phyloP scores from a whole-genome alignment of 2,113 vertebrate species.

The Crotalus horridus region DNA sequence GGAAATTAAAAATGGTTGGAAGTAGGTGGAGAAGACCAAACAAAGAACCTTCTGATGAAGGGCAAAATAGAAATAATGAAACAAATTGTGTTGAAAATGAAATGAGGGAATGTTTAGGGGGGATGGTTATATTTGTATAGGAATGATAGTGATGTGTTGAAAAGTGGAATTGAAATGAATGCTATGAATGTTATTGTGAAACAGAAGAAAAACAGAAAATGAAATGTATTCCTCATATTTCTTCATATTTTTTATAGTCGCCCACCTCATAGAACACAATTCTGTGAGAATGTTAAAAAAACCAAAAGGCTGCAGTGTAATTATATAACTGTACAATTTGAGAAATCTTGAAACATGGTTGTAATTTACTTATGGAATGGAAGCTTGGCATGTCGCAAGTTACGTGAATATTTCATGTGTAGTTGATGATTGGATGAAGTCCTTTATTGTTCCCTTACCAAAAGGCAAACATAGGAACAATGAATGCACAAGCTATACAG shows the following conservation, averaged over 20 bases:
- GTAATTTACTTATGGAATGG: not conserved
- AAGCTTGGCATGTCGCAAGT: not conserved
- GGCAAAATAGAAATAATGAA: not conserved
- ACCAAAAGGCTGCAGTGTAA: not conserved
- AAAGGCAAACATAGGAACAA: not conserved
- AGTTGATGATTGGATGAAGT: not conserved
- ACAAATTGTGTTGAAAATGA: not conserved
- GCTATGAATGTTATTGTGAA: not conserved
- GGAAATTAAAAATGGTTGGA: not conserved
- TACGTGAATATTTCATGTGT: not conserved
- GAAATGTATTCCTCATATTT: not conserved
- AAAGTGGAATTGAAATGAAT: not conserved
- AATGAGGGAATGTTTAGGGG: not conserved
- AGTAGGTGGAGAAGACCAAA: not conserved
- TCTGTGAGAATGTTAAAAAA: not conserved
- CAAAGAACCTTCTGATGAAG: not conserved
- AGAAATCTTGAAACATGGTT: not conserved
- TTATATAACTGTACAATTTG: not conserved
- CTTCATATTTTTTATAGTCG: not conserved
- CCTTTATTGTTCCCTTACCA: not conserved
- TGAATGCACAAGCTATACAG: not conserved
- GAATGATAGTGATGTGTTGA: not conserved
- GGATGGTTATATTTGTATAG: too few relatives aligned
- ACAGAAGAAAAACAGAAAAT: not conserved
- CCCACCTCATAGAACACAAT: not conserved